Evolutionary conservation across 1,140 invertebrate genomes (phyloP).

Genomic region (Amyelois transitella): DNA sequence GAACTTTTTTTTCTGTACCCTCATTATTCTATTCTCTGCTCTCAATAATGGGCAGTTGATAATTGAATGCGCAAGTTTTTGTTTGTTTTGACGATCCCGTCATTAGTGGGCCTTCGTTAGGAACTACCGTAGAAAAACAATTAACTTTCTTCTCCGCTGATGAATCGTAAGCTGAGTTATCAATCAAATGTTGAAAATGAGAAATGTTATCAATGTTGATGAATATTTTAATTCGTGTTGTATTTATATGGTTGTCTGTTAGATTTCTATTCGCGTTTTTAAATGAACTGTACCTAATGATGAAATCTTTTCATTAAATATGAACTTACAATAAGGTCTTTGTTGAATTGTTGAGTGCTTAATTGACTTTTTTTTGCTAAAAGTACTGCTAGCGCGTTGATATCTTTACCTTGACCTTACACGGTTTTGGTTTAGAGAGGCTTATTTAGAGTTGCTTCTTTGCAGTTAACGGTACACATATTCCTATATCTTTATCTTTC

Average conservation of each 20-base stretch:
- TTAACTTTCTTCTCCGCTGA: neutral
- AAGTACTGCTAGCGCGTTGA: too few species aligned
- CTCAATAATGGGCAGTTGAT: slow-evolving; percentile 11
- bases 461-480: too few species aligned
- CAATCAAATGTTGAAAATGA: neutral
- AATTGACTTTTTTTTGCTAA: too few species aligned
- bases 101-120: neutral
- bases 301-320: too few species aligned
- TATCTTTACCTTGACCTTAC: too few species aligned
- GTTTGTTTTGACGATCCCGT: slow-evolving; percentile 6
- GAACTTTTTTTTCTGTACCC: neutral
- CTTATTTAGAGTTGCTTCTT: too few species aligned
- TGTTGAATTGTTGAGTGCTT: too few species aligned
- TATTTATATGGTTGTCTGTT: neutral
- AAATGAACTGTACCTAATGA: too few species aligned
- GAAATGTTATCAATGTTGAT: neutral
- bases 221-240: neutral
- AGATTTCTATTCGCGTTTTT: neutral
- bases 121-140: neutral
- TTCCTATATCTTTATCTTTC: too few species aligned
- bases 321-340: too few species aligned
- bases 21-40: neutral
- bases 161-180: neutral
- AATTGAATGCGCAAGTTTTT: slow-evolving; percentile 9
- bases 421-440: too few species aligned